These are phyloP conservation scores for Ormyrus pomaceus DNA, from an alignment of 2,888 invertebrate species.

Conservation along the genomic window DNA sequence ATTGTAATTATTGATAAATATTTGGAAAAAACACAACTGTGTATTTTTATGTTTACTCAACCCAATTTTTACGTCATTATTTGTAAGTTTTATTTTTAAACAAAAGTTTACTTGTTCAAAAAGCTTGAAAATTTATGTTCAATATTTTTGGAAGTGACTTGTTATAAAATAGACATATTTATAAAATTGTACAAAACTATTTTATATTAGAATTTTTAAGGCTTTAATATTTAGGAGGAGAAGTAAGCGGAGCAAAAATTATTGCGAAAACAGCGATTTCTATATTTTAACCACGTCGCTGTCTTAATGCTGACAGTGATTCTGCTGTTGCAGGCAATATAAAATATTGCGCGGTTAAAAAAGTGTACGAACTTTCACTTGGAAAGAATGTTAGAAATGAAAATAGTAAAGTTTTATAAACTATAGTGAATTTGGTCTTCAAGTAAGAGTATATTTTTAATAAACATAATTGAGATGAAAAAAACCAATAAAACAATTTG, in stretches of 20 bases:
- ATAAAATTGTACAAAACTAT: constrained; percentile 49
- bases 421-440: too few relatives aligned
- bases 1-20: constrained; percentile 22
- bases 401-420: constrained; percentile 1
- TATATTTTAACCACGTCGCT: constrained; percentile 22
- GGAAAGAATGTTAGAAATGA: constrained; percentile 4
- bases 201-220: constrained; percentile 28
- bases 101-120: constrained; percentile 3
- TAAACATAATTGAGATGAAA: too few relatives aligned
- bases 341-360: neutral
- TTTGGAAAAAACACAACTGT: neutral
- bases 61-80: constrained; percentile 38
- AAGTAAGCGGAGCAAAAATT: neutral
- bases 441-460: too few relatives aligned
- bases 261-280: constrained; percentile 13
- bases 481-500: too few relatives aligned
- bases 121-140: constrained; percentile 27
- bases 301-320: neutral
- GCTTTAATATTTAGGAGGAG: constrained; percentile 17
- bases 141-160: constrained; percentile 33
- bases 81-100: constrained; percentile 9
- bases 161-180: constrained; percentile 35
- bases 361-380: constrained; percentile 23
- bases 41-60: constrained; percentile 23
- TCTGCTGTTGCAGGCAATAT: constrained; percentile 10